Conservation (phyloP, 1,140 invertebrate genomes). For the Lepidurus arcticus region DNA sequence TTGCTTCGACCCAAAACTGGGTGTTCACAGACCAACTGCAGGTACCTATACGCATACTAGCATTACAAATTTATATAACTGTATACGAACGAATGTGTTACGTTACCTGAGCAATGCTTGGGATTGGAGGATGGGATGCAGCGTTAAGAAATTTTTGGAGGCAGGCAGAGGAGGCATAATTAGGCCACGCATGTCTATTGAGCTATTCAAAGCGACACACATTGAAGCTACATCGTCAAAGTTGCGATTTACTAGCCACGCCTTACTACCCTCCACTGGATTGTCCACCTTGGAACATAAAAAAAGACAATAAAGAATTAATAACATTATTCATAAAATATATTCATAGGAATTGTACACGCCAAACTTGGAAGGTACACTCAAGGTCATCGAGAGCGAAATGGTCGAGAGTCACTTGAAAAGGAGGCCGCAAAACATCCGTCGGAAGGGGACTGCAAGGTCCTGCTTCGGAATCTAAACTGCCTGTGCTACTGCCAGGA, state of each 20-base stretch:
- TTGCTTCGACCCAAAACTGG: conserved; percentile 1
- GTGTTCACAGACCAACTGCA: conserved; percentile 9
- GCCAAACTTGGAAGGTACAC: neutral
- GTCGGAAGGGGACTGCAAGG: neutral
- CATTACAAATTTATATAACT: neutral
- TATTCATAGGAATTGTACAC: neutral
- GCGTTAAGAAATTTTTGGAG: neutral
- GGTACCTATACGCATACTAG: neutral
- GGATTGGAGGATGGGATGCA: neutral
- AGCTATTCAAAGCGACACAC: neutral
- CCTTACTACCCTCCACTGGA: conserved; percentile 3
- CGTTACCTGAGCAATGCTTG: neutral
- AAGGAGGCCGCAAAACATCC: neutral
- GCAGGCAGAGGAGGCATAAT: neutral
- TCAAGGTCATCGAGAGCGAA: neutral
- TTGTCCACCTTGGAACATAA: neutral
- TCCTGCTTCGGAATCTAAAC: neutral
- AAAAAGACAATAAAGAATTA: neutral
- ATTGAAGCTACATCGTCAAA: neutral
- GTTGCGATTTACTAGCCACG: neutral
- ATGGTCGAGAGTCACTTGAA: neutral
- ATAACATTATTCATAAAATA: neutral
- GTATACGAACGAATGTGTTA: neutral
- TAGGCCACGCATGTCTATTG: neutral
- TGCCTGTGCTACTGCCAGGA: neutral